A percentile compares a stretch with the other conserved stretches of the same genome.
Conservation (phyloP, 1,140 invertebrate species). For the Oedothorax gibbosus region DNA sequence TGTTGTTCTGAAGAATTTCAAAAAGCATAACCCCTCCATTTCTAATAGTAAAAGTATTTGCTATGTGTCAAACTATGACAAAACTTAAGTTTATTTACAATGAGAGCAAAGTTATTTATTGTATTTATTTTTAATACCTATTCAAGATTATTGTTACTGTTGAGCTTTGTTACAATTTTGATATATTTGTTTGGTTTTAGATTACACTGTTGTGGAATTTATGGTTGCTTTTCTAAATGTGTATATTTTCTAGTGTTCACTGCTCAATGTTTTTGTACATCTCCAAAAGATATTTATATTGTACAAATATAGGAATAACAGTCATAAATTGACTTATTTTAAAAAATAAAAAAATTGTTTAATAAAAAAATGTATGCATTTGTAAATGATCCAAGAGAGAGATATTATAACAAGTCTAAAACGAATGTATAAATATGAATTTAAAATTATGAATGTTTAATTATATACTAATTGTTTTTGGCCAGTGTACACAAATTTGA, state of each 20-base stretch:
- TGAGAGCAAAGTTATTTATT: slow-evolving; percentile 28
- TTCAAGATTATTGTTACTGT: slow-evolving; percentile 20
- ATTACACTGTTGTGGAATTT: slow-evolving; percentile 1
- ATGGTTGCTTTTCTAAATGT: slow-evolving; percentile 45
- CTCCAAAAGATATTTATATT: not conserved
- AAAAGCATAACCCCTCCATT: too few relatives aligned
- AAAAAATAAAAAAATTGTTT: slow-evolving; percentile 19
- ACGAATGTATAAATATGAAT: slow-evolving; percentile 52
- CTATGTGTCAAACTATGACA: too few relatives aligned
- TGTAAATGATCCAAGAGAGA: slow-evolving; percentile 16
- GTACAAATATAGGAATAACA: not conserved
- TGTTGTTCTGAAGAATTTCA: too few relatives aligned
- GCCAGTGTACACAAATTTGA: slow-evolving; percentile 9
- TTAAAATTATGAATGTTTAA: slow-evolving; percentile 34
- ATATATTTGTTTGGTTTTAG: slow-evolving; percentile 18
- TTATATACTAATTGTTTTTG: slow-evolving; percentile 9
- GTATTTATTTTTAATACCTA: slow-evolving; percentile 21
- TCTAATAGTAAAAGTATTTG: too few relatives aligned
- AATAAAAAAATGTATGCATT: slow-evolving; percentile 19
- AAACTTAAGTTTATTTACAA: not conserved
- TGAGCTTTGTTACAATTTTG: slow-evolving; percentile 9
- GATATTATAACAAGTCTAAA: slow-evolving; percentile 28
- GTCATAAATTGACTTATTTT: slow-evolving; percentile 14
- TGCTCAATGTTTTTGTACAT: slow-evolving; percentile 41
- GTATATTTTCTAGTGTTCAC: slow-evolving; percentile 25